Evolutionary conservation across 2,113 vertebrate genomes (phyloP), one percentile per base, ranked within the genome.

Genomic region (Rousettus leschenaultii): DNA sequence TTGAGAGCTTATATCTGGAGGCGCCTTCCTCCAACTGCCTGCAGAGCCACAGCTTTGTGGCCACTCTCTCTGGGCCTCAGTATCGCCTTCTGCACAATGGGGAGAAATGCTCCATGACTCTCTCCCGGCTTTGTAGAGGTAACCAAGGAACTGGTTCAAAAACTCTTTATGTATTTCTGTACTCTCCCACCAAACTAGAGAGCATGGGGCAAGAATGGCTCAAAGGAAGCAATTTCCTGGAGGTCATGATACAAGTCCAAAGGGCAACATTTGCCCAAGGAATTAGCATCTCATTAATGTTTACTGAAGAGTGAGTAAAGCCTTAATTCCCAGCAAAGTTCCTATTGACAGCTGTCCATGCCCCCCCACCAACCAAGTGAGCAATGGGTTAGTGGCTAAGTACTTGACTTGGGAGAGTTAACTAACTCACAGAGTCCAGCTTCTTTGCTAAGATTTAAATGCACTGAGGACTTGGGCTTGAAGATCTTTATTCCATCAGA

Each of bases 211-310:
- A 66, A 53, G n/a, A 35, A 79, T 4, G 5, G 15, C 57, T 86
- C 57, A 77, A 86, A 90, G 55, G n/a, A 92, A 87, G n/a, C n/a
- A 15, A 66, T 43, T 77, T 90, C n/a, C 93, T 79, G 59, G 38
- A 94, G 85, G 71, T 65, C 35, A n/a, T 1, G 0, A 40, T 71
- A 7, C 6, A 43, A 95, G 82, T 55, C 45, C 43, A 51, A 75
- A 80, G 9, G 51, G 71, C 71, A 63, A 73, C 18, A 8, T 33
- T 74, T 95, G 43, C 63, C 70, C 63, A 30, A 63, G 57, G 84
- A 70, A 55, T 0, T 18, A 21, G 43, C 71, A 82, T 73, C 91
- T 68, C 65, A 55, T 51, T 33, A 91, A 80, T 30, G 21, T 38
- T 87, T n/a, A 61, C 55, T 28, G 51, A 90, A 93, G 30, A 75